phyloP scores from a whole-genome alignment of 1,140 invertebrate genomes.

The Drosophila repleta region DNA sequence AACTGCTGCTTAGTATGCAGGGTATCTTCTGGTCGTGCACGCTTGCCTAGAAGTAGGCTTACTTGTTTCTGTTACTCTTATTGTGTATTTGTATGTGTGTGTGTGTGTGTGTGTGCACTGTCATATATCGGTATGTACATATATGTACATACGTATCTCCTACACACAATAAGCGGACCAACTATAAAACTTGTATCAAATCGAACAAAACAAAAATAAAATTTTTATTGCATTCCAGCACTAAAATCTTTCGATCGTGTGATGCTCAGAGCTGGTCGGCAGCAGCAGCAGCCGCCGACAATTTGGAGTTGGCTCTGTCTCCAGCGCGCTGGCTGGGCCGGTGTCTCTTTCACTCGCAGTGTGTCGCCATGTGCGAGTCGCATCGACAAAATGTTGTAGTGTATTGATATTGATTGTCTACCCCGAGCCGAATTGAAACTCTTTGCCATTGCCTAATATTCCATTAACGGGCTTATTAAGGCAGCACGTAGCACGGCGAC shows the following conservation, averaged over 20 bases:
- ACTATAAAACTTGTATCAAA: constrained; percentile 83
- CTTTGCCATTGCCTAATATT: constrained; percentile 82
- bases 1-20: too few species aligned
- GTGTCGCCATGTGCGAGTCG: constrained; percentile 57
- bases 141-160: constrained; percentile 46
- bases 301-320: constrained; percentile 34
- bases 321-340: constrained; percentile 24
- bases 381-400: constrained; percentile 21
- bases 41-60: too few species aligned
- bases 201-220: constrained; percentile 80
- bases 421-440: constrained; percentile 61
- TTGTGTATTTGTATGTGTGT: too few species aligned
- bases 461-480: constrained; percentile 82
- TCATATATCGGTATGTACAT: constrained; percentile 10
- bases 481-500: constrained; percentile 63
- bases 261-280: constrained; percentile 53
- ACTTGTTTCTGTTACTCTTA: too few species aligned
- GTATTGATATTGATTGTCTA: constrained; percentile 59
- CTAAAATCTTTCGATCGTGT: constrained; percentile 79
- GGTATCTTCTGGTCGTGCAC: too few species aligned
- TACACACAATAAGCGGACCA: constrained; percentile 79
- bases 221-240: constrained; percentile 81
- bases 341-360: constrained; percentile 48
- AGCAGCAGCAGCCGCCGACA: constrained; percentile 26
- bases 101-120: constrained; percentile 23